A percentile compares a stretch with the other conserved stretches of the same genome.
Evolutionary conservation across 2,113 vertebrate species (phyloP).

Genomic region (Cyprinodon brontotheroides): DNA sequence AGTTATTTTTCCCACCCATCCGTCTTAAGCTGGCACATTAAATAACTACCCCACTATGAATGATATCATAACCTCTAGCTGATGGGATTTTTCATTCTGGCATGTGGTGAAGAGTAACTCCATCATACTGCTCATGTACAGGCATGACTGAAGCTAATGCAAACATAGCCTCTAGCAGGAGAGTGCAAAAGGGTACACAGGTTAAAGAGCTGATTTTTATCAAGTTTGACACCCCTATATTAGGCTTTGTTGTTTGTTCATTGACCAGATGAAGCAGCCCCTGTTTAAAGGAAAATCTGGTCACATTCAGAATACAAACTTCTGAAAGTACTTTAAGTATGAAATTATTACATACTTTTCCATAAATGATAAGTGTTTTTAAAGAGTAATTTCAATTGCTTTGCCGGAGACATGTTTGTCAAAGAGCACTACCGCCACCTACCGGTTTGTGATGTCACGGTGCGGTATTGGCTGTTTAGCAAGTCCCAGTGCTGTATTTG

Average conservation of each 20-base stretch:
- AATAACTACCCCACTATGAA: constrained; percentile 9
- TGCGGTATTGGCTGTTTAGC: too few relatives aligned
- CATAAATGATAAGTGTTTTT: too few relatives aligned
- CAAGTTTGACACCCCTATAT: background rate
- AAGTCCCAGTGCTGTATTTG: too few relatives aligned
- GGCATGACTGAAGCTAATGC: background rate
- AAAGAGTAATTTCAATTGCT: too few relatives aligned
- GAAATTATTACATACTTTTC: too few relatives aligned
- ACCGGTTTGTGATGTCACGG: too few relatives aligned
- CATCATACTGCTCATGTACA: background rate
- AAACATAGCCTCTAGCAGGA: constrained; percentile 4
- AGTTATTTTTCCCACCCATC: constrained; percentile 12
- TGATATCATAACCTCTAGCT: background rate
- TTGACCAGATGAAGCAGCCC: constrained; percentile 2
- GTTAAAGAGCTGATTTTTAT: constrained; percentile 20
- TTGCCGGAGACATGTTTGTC: too few relatives aligned
- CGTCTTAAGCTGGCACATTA: background rate
- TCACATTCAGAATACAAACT: too few relatives aligned
- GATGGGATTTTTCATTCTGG: background rate
- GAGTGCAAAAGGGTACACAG: constrained; percentile 10
- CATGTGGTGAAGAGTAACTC: background rate
- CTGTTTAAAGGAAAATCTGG: background rate
- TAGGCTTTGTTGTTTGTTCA: background rate
- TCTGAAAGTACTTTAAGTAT: too few relatives aligned
- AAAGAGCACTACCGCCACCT: too few relatives aligned